Conservation (phyloP, 2,888 invertebrate genomes). For the Acleris emargana region DNA sequence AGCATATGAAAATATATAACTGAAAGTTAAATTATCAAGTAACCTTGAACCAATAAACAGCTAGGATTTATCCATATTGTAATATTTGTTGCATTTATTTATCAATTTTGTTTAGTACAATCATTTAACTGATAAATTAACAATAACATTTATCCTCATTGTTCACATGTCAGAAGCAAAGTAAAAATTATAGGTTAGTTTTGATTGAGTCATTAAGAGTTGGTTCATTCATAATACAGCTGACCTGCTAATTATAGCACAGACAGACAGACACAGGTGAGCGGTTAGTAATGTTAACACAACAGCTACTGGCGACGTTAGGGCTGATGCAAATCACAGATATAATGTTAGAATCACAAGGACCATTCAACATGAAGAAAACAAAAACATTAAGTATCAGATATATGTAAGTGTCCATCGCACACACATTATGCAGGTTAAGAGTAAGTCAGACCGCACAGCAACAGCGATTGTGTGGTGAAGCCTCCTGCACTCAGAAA, state of each 20-base stretch:
- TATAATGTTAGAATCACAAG: conserved; percentile 80
- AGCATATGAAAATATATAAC: conserved; percentile 4
- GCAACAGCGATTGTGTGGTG: conserved; percentile 73
- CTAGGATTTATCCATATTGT: conserved; percentile 1
- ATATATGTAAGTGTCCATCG: conserved; percentile 68
- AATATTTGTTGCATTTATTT: background rate
- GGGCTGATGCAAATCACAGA: conserved; percentile 38
- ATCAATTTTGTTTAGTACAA: background rate
- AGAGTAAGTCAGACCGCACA: conserved; percentile 70
- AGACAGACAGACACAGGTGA: conserved; percentile 37
- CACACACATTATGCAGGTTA: conserved; percentile 82
- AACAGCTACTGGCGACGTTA: conserved; percentile 46
- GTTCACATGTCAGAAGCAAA: background rate
- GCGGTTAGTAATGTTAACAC: conserved; percentile 53
- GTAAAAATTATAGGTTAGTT: conserved; percentile 24
- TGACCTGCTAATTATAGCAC: conserved; percentile 40
- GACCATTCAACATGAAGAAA: conserved; percentile 80
- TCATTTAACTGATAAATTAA: background rate
- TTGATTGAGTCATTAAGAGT: conserved; percentile 20
- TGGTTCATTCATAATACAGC: conserved; percentile 37
- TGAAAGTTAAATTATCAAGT: conserved; percentile 10
- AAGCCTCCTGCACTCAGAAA: conserved; percentile 73
- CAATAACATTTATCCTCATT: background rate
- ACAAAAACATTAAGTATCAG: conserved; percentile 54
- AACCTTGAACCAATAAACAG: conserved; percentile 4